phyloP scores from a whole-genome alignment of 2,888 invertebrate genomes.

The Dilophus febrilis region DNA sequence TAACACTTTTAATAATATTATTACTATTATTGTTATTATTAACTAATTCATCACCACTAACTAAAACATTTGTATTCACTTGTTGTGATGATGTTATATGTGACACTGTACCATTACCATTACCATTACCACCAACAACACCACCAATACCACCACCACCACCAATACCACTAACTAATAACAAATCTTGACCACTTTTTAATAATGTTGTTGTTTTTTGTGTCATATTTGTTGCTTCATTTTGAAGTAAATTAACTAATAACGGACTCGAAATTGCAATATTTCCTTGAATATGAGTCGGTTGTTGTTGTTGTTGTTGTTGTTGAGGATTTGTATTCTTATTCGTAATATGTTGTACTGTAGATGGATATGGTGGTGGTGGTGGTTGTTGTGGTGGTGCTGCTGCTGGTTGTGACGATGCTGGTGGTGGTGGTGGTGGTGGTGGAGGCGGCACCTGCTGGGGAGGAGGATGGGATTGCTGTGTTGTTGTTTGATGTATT shows the following conservation, averaged over 20 bases:
- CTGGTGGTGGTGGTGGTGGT: constrained; percentile 5
- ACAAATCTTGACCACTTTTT: constrained; percentile 4
- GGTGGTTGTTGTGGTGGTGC: constrained; percentile 16
- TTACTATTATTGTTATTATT: not conserved
- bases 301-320: too few species aligned
- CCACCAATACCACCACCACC: not conserved
- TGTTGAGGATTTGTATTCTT: too few species aligned
- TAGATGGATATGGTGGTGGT: constrained; percentile 26
- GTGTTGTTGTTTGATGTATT: constrained; percentile 4
- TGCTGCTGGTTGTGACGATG: not conserved
- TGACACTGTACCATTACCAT: constrained; percentile 1
- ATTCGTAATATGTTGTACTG: constrained; percentile 12
- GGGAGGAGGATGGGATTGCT: too few species aligned
- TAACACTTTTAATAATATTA: not conserved
- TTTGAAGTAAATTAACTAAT: constrained; percentile 80
- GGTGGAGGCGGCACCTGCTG: too few species aligned
- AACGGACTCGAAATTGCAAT: constrained; percentile 76
- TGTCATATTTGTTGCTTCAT: constrained; percentile 37
- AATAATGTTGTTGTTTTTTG: constrained; percentile 1
- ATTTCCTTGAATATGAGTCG: constrained; percentile 23
- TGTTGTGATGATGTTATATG: constrained; percentile 1
- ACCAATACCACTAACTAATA: constrained; percentile 1
- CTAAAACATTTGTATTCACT: constrained; percentile 6
- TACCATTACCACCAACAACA: constrained; percentile 12
- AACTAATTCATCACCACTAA: not conserved